A percentile compares a stretch with the other conserved stretches of the same genome.
These are phyloP conservation scores for Fragum fragum DNA, from an alignment of 2,888 invertebrate species.

Conservation along the genomic window DNA sequence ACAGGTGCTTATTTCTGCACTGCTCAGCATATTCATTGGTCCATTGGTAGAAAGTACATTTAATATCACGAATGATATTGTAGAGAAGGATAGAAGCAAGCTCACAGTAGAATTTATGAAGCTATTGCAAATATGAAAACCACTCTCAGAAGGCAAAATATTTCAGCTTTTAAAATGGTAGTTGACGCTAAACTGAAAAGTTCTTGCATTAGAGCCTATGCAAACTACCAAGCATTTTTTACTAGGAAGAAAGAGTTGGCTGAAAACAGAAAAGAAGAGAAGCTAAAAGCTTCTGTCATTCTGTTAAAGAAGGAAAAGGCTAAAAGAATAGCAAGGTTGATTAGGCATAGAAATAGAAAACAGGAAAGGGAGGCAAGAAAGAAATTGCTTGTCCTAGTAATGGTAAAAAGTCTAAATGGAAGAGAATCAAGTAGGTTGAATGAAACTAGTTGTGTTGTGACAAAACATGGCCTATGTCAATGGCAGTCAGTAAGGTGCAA, in stretches of 20 bases:
- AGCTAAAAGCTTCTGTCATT: neutral
- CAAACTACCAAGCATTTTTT: constrained; percentile 4
- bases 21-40: constrained; percentile 27
- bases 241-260: constrained; percentile 4
- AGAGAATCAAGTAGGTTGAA: neutral
- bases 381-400: neutral
- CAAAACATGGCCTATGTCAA: no score
- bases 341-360: neutral
- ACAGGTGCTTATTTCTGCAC: neutral
- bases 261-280: neutral
- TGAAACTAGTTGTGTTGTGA: no score
- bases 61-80: constrained; percentile 43
- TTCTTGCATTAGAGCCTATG: constrained; percentile 15
- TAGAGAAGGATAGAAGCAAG: constrained; percentile 37
- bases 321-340: constrained; percentile 1
- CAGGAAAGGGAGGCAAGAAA: neutral
- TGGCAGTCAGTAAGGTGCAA: no score
- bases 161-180: neutral
- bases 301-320: constrained; percentile 24
- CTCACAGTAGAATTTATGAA: constrained; percentile 29
- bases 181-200: constrained; percentile 17
- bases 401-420: neutral
- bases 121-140: constrained; percentile 24
- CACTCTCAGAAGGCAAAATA: constrained; percentile 1
- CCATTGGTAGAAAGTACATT: constrained; percentile 40